A percentile compares a stretch with the other conserved stretches of the same genome.
Conservation (phyloP, 2,888 invertebrate genomes). For the Crematogaster levior region DNA sequence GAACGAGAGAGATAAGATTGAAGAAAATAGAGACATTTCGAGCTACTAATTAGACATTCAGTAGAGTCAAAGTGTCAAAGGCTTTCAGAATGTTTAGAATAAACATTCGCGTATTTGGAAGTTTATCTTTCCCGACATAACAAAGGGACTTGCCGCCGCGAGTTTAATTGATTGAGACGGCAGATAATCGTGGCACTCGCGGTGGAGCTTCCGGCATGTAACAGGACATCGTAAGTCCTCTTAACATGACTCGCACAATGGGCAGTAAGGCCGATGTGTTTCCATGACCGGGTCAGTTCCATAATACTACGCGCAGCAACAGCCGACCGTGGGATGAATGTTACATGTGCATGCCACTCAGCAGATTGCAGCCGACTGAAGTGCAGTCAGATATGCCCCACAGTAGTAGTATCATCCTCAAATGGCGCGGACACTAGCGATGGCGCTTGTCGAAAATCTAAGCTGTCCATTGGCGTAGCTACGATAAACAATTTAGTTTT, state of each 20-base stretch:
- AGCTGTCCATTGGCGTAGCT: conserved; percentile 36
- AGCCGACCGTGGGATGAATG: conserved; percentile 74
- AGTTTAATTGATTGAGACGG: conserved; percentile 45
- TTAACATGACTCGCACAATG: conserved; percentile 55
- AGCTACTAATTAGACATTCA: neutral
- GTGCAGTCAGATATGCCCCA: conserved; percentile 72
- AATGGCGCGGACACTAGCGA: conserved; percentile 65
- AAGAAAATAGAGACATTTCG: neutral
- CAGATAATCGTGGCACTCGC: conserved; percentile 64
- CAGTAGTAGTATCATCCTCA: conserved; percentile 60
- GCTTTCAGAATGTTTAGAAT: neutral
- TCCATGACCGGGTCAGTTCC: conserved; percentile 55
- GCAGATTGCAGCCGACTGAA: conserved; percentile 79
- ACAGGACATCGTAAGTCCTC: conserved; percentile 63
- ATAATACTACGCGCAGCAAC: conserved; percentile 36
- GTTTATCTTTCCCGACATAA: neutral
- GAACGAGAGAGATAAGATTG: neutral
- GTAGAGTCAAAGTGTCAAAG: neutral
- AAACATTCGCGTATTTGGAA: neutral
- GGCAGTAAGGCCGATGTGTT: conserved; percentile 49
- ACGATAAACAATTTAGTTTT: neutral
- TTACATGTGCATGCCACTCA: conserved; percentile 80
- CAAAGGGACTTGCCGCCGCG: conserved; percentile 6
- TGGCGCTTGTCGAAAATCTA: conserved; percentile 61
- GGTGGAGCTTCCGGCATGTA: conserved; percentile 59